Evolutionary conservation across 2,888 invertebrate genomes (phyloP).

Genomic region (Melinaea marsaeus): DNA sequence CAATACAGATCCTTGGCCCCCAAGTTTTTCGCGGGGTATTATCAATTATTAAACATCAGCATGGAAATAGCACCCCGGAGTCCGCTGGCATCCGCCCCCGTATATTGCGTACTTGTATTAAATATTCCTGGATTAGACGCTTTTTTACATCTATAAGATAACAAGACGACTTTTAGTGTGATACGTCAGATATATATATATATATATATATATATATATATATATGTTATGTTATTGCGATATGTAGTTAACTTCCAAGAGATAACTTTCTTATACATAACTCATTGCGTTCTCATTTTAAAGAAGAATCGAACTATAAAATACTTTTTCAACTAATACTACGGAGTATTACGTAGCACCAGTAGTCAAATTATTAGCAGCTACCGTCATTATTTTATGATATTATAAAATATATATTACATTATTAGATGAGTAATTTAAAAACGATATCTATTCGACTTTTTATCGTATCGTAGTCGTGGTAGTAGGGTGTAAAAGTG

Average conservation of each 20-base stretch:
- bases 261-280: no score
- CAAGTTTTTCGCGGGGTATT: constrained; percentile 76
- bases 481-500: constrained; percentile 20
- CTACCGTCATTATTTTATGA: no score
- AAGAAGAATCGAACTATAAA: no score
- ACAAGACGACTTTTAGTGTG: constrained; percentile 14
- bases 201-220: background rate
- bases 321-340: no score
- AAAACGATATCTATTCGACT: background rate
- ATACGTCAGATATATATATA: constrained; percentile 2
- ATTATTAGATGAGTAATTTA: no score
- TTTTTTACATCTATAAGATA: constrained; percentile 32
- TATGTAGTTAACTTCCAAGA: no score
- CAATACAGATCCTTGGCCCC: constrained; percentile 42
- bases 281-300: no score
- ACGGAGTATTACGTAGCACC: background rate
- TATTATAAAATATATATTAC: no score
- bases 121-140: constrained; percentile 70
- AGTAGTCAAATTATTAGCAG: background rate
- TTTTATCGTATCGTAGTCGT: constrained; percentile 28
- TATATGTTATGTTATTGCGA: no score
- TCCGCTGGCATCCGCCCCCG: constrained; percentile 59
- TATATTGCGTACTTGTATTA: constrained; percentile 70
- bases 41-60: constrained; percentile 79
- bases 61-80: constrained; percentile 76